Conservation (phyloP, 2,113 vertebrate genomes). For the Aix galericulata region DNA sequence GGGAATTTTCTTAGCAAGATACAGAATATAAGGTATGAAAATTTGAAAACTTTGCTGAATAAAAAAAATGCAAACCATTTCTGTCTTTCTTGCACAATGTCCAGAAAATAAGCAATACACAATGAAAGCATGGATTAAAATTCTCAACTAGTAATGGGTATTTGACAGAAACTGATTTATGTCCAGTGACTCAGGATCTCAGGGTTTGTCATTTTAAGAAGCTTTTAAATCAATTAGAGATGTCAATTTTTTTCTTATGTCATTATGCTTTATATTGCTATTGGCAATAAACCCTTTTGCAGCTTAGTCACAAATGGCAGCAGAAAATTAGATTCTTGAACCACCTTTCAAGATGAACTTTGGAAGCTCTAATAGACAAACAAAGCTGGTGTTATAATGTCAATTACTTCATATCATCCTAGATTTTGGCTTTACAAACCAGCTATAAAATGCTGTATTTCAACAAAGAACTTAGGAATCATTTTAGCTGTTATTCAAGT, state of each 20-base stretch:
- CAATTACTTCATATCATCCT: neutral
- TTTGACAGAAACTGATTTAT: neutral
- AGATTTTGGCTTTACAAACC: neutral
- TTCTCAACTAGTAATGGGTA: neutral
- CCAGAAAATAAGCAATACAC: neutral
- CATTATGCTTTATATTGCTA: neutral
- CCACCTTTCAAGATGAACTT: neutral
- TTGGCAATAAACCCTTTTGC: neutral
- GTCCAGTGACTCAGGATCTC: neutral
- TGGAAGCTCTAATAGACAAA: neutral
- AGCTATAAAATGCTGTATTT: neutral
- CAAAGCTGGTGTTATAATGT: neutral
- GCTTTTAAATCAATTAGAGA: neutral
- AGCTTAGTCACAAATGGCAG: neutral
- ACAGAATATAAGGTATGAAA: neutral
- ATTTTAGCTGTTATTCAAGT: neutral
- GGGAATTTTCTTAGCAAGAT: neutral
- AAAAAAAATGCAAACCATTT: neutral
- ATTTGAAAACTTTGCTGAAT: neutral
- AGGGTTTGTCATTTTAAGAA: neutral
- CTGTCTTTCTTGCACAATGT: neutral
- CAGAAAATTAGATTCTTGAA: neutral
- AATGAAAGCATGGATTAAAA: neutral
- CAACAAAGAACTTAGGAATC: neutral
- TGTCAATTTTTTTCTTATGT: neutral